These are phyloP conservation scores for Scleropages formosus DNA, from an alignment of 2,797 vertebrate genomes.

Conservation along the genomic window DNA sequence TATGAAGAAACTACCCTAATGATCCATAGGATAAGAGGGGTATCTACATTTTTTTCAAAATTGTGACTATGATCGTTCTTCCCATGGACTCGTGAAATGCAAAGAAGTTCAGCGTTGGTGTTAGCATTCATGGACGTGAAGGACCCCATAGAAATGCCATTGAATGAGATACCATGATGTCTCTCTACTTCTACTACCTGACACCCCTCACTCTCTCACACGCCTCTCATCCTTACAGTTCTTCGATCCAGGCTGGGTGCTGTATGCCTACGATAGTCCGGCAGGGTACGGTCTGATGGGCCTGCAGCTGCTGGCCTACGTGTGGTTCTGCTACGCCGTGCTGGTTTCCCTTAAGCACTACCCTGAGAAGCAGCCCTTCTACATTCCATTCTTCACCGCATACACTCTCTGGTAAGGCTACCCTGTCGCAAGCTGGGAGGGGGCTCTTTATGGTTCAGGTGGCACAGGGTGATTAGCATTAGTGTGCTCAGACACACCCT, in stretches of 20 bases:
- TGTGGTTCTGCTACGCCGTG: slow-evolving; percentile 91
- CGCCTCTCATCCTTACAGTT: slow-evolving; percentile 65
- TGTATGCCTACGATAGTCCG: slow-evolving; percentile 87
- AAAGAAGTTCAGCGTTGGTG: no score
- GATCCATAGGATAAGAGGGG: no score
- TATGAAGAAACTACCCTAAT: no score
- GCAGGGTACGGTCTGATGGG: slow-evolving; percentile 87
- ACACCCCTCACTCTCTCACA: background rate
- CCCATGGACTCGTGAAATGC: no score
- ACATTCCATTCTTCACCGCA: slow-evolving; percentile 87
- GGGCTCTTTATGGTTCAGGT: background rate
- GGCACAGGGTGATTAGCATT: no score
- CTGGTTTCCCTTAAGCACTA: slow-evolving; percentile 86
- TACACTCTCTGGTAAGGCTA: slow-evolving; percentile 86
- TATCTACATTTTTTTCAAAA: no score
- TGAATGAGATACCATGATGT: no score
- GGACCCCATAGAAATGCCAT: no score
- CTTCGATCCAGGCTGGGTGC: slow-evolving; percentile 88
- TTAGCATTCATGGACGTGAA: no score
- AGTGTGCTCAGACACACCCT: no score
- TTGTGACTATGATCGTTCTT: no score
- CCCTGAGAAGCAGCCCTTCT: slow-evolving; percentile 89
- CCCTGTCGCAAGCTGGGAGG: no score
- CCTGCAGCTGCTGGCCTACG: slow-evolving; percentile 85
- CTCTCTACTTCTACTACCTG: background rate